Percentiles rank a stretch among this genome's conserved stretches.
These are phyloP conservation scores for Ptychoptera contaminata DNA, from an alignment of 2,888 invertebrate genomes.

Conservation along the genomic window DNA sequence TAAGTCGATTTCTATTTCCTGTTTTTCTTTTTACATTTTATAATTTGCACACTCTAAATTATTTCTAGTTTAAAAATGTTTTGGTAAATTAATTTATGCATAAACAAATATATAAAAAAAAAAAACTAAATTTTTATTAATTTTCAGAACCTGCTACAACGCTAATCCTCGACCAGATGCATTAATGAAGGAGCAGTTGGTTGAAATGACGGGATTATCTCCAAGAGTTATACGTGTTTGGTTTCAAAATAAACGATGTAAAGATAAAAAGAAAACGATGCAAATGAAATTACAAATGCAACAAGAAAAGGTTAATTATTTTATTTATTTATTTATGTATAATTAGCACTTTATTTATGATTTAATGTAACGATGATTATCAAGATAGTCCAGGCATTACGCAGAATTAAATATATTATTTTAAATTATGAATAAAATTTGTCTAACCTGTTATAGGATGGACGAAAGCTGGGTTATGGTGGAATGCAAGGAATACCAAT, in stretches of 20 bases:
- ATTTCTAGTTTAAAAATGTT: too few species aligned
- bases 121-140: background rate
- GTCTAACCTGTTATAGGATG: constrained; percentile 51
- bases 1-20: too few species aligned
- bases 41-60: too few species aligned
- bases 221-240: constrained; percentile 97
- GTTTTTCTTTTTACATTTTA: too few species aligned
- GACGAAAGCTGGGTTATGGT: constrained; percentile 83
- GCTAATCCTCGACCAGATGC: constrained; percentile 98
- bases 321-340: constrained; percentile 1
- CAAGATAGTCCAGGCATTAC: background rate
- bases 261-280: constrained; percentile 93
- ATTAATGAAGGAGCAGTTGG: constrained; percentile 96
- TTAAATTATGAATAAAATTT: constrained; percentile 5
- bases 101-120: too few species aligned
- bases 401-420: constrained; percentile 4
- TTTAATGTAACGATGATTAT: background rate
- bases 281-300: constrained; percentile 96
- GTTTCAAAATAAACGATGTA: constrained; percentile 98
- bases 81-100: too few species aligned
- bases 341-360: background rate
- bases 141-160: constrained; percentile 74
- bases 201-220: constrained; percentile 95
- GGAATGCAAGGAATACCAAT: constrained; percentile 95
- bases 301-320: constrained; percentile 75